Conservation (phyloP, 2,113 vertebrate genomes). For the Pycnonotus jocosus region DNA sequence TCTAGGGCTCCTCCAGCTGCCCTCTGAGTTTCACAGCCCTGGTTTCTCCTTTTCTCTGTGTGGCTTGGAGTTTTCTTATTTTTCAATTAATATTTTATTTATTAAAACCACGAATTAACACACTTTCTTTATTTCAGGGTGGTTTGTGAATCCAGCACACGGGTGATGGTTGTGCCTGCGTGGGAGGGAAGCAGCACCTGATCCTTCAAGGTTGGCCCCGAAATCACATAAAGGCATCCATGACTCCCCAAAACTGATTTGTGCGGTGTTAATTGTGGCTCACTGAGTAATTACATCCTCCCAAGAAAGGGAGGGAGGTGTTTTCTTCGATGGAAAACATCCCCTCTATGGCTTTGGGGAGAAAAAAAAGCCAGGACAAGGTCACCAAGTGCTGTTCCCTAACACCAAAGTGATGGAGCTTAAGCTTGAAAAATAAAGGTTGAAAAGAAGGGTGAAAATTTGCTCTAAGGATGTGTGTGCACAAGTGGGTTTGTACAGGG, state of each 20-base stretch:
- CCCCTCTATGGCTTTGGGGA: not conserved
- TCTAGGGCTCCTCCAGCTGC: too few relatives aligned
- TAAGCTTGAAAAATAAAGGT: not conserved
- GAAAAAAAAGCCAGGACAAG: too few relatives aligned
- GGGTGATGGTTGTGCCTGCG: not conserved
- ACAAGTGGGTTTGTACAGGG: not conserved
- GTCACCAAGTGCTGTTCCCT: not conserved
- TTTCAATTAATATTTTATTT: too few relatives aligned
- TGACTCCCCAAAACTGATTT: not conserved
- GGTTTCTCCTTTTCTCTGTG: too few relatives aligned
- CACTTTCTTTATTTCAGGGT: too few relatives aligned
- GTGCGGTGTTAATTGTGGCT: not conserved
- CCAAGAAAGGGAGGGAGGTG: not conserved
- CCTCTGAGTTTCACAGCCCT: too few relatives aligned
- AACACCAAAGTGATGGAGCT: not conserved
- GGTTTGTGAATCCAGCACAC: not conserved
- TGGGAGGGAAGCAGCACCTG: fast-evolving
- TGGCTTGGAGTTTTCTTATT: too few relatives aligned
- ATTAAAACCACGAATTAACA: too few relatives aligned
- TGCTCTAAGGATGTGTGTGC: not conserved
- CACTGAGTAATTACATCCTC: not conserved
- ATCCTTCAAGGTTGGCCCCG: not conserved
- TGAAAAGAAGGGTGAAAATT: not conserved
- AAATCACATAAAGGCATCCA: not conserved
- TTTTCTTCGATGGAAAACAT: not conserved